A percentile compares a stretch with the other conserved stretches of the same genome.
Evolutionary conservation across 1,140 invertebrate species (phyloP).

Genomic region (Lerema accius): DNA sequence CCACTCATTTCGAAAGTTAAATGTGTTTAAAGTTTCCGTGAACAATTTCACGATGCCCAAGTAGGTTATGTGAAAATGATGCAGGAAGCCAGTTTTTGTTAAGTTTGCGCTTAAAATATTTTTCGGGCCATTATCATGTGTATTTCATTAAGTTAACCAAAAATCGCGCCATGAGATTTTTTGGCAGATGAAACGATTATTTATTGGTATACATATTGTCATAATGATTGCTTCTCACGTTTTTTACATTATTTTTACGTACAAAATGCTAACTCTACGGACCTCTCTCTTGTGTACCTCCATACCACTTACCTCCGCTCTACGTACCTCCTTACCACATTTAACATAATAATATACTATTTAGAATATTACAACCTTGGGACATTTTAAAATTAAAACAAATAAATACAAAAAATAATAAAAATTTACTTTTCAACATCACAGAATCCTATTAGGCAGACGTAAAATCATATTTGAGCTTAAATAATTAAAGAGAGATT

Average conservation of each 20-base stretch:
- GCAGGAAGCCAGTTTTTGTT: conserved; percentile 21
- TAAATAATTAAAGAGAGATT: neutral
- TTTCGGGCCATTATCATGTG: conserved; percentile 1
- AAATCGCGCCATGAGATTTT: neutral
- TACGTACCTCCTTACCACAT: too few relatives aligned
- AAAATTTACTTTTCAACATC: neutral
- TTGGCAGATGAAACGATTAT: neutral
- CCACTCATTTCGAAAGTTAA: conserved; percentile 36
- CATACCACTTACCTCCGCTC: too few relatives aligned
- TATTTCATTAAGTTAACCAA: neutral
- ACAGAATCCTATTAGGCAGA: neutral
- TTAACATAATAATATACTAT: too few relatives aligned
- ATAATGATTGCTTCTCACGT: too few relatives aligned
- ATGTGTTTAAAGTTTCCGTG: conserved; percentile 33
- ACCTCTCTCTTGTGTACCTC: too few relatives aligned
- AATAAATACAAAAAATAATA: neutral
- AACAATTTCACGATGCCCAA: conserved; percentile 29
- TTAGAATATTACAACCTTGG: too few relatives aligned
- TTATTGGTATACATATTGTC: too few relatives aligned
- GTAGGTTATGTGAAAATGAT: conserved; percentile 27
- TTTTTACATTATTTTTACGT: too few relatives aligned
- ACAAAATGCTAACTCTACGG: too few relatives aligned
- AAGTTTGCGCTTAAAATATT: conserved; percentile 15
- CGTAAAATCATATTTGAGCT: neutral
- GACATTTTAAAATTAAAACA: too few relatives aligned